Conservation (phyloP, 2,888 invertebrate genomes). For the Brenthis daphne region DNA sequence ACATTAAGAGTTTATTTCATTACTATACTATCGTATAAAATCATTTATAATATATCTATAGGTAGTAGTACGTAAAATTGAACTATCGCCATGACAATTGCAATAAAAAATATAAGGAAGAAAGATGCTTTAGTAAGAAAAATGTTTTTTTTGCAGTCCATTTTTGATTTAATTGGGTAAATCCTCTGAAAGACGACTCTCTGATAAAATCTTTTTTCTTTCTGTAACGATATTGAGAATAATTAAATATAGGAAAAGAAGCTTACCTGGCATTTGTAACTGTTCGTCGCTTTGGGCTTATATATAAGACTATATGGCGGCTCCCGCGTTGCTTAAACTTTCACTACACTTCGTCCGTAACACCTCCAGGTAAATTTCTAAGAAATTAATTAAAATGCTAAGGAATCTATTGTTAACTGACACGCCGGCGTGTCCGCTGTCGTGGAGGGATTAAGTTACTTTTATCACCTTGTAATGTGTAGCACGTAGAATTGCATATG, state of each 20-base stretch:
- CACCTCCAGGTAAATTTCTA: too few species aligned
- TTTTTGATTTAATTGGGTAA: conserved; percentile 65
- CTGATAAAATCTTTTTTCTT: conserved; percentile 59
- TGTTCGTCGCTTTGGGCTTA: conserved; percentile 16
- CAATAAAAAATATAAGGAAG: background rate
- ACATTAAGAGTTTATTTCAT: too few species aligned
- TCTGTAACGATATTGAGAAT: conserved; percentile 53
- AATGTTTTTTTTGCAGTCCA: conserved; percentile 4
- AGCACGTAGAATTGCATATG: too few species aligned
- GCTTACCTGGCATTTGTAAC: conserved; percentile 50
- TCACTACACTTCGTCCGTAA: too few species aligned
- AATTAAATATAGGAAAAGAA: conserved; percentile 61
- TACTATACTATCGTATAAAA: too few species aligned
- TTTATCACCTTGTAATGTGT: too few species aligned
- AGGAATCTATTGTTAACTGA: too few species aligned
- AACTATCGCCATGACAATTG: background rate
- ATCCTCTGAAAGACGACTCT: conserved; percentile 66
- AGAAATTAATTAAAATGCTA: too few species aligned
- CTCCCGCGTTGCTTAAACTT: too few species aligned
- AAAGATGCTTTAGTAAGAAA: background rate
- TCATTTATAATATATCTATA: background rate
- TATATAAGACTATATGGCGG: background rate
- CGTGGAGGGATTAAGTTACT: too few species aligned
- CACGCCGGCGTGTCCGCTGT: too few species aligned
- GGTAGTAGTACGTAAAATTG: background rate